phyloP scores from a whole-genome alignment of 2,888 invertebrate species.

The Netelia virgata region DNA sequence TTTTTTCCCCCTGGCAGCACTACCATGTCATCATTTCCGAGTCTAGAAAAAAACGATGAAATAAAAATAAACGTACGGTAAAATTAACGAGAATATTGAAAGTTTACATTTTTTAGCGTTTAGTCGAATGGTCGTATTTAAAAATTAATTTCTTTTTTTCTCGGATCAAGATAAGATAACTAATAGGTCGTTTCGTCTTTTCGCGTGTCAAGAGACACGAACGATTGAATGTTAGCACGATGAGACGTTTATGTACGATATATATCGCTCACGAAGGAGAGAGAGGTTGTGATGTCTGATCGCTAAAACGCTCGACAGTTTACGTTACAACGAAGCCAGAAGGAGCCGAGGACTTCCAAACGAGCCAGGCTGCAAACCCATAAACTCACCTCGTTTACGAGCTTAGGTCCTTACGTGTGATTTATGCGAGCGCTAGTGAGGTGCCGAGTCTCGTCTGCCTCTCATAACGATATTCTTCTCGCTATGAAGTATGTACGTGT shows the following conservation, averaged over 20 bases:
- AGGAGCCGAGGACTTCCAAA: conserved; percentile 57
- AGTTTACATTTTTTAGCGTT: background rate
- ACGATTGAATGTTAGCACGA: conserved; percentile 57
- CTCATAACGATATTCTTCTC: conserved; percentile 20
- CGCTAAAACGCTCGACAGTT: conserved; percentile 43
- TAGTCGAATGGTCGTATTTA: background rate
- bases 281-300: conserved; percentile 16
- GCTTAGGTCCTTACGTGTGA: conserved; percentile 64
- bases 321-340: conserved; percentile 39
- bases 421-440: conserved; percentile 58
- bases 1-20: no score
- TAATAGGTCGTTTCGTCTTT: background rate
- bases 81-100: no score
- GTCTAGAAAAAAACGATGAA: no score
- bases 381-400: conserved; percentile 67
- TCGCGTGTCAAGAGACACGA: conserved; percentile 24
- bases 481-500: background rate
- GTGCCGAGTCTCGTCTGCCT: conserved; percentile 41
- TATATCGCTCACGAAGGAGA: background rate
- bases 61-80: no score
- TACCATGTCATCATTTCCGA: no score
- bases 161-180: conserved; percentile 24
- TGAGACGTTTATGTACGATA: conserved; percentile 50
- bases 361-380: conserved; percentile 60
- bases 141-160: background rate